Conservation (phyloP, 2,113 vertebrate genomes). For the Megaceryle torquata region DNA sequence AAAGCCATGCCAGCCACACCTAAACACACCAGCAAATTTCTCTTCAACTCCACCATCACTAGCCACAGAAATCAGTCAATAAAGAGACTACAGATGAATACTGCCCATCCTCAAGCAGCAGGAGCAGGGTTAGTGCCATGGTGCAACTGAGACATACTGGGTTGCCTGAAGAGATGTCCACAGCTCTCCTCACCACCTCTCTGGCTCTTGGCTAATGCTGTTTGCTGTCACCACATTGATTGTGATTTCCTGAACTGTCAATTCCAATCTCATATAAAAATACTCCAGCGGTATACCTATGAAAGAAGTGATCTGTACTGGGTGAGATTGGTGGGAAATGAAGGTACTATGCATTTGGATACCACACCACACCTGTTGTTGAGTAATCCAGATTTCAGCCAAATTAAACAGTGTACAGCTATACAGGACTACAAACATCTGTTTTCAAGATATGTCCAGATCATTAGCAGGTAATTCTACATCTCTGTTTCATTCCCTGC, state of each 20-base stretch:
- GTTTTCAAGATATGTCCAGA: slow-evolving; percentile 18
- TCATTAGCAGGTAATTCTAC: slow-evolving; percentile 52
- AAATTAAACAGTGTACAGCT: background rate
- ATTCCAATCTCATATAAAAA: background rate
- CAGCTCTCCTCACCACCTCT: background rate
- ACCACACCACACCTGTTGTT: background rate
- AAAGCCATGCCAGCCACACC: background rate
- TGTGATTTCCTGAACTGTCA: background rate
- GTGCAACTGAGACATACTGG: background rate
- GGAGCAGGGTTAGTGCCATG: background rate
- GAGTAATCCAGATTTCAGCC: background rate
- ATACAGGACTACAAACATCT: background rate
- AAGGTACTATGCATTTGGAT: background rate
- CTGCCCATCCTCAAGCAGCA: no score
- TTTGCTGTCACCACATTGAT: fast-evolving
- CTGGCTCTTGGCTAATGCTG: fast-evolving
- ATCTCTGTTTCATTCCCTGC: slow-evolving; percentile 24
- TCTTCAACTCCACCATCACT: background rate
- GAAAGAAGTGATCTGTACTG: background rate
- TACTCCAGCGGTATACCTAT: background rate
- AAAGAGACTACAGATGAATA: background rate
- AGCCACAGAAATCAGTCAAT: background rate
- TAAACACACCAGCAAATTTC: background rate
- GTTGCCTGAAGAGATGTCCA: background rate
- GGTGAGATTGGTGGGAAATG: background rate